These are phyloP conservation scores for Cassiopea andromeda DNA, from an alignment of 30 jellyfish, hydroid and myxozoan genomes.

Conservation along the genomic window DNA sequence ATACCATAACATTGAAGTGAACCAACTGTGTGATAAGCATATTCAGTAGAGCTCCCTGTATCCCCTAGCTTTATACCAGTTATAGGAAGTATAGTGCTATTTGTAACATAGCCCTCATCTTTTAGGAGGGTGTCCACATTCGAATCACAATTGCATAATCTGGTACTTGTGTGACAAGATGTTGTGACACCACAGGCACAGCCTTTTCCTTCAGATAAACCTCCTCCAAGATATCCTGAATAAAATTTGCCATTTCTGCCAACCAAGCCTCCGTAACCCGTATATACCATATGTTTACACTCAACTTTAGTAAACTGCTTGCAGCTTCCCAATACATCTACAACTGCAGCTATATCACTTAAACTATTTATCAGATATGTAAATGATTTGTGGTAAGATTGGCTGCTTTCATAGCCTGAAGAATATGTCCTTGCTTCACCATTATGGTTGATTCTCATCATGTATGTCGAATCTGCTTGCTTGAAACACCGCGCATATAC, in stretches of 20 bases:
- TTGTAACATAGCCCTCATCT: conserved; percentile 61
- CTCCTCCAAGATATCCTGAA: conserved; percentile 44
- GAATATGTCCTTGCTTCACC: not conserved
- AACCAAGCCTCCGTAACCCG: not conserved
- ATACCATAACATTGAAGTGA: conserved; percentile 47
- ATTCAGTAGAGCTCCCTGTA: conserved; percentile 21
- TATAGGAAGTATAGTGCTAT: conserved; percentile 32
- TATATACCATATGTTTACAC: not conserved
- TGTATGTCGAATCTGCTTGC: not conserved
- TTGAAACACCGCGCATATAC: conserved; percentile 17
- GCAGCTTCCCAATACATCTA: not conserved
- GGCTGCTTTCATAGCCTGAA: not conserved
- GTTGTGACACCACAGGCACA: conserved; percentile 69
- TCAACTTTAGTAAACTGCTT: conserved; percentile 13
- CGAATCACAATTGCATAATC: conserved; percentile 64
- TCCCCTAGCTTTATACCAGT: conserved; percentile 51
- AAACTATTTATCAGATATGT: not conserved
- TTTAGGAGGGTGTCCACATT: not conserved
- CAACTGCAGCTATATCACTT: conserved; percentile 20
- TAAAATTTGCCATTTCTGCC: conserved; percentile 19
- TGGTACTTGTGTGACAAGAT: conserved; percentile 16
- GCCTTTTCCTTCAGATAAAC: conserved; percentile 46
- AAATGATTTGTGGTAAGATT: not conserved
- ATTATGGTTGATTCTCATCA: not conserved
- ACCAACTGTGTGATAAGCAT: conserved; percentile 41